phyloP scores from a whole-genome alignment of 2,113 vertebrate species.

The Petrocephalus zakoni region DNA sequence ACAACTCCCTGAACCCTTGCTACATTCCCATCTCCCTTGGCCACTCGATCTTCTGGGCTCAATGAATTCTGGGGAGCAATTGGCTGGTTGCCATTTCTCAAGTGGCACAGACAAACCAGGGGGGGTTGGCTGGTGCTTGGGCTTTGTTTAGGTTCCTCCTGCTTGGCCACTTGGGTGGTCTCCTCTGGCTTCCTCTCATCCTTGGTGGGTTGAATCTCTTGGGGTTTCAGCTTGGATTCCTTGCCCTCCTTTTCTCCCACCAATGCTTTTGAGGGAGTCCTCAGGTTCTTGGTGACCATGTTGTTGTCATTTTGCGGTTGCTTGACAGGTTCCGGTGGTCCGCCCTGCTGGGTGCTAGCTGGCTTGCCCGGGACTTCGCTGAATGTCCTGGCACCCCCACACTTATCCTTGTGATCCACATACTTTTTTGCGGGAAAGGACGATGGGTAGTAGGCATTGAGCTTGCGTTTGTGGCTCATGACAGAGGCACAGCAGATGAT shows the following conservation, averaged over 20 bases:
- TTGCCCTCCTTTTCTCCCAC: conserved; percentile 56
- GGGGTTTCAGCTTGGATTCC: conserved; percentile 42
- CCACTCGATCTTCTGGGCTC: not conserved
- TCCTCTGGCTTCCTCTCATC: conserved; percentile 32
- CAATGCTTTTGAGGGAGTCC: conserved; percentile 57
- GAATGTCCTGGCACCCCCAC: conserved; percentile 50
- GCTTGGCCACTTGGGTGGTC: conserved; percentile 24
- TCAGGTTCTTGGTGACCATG: conserved; percentile 73
- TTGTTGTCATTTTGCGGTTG: conserved; percentile 73
- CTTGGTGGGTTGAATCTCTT: not conserved
- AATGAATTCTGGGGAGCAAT: not conserved
- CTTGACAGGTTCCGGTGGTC: conserved; percentile 60
- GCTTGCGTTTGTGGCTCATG: conserved; percentile 84
- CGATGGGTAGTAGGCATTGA: conserved; percentile 80
- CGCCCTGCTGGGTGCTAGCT: conserved; percentile 28
- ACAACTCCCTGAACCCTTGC: conserved; percentile 22
- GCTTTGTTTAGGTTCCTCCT: conserved; percentile 46
- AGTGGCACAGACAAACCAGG: conserved; percentile 60
- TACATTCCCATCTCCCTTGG: not conserved
- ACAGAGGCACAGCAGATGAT: conserved; percentile 81
- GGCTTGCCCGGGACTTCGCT: conserved; percentile 64
- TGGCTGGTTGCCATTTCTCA: conserved; percentile 49
- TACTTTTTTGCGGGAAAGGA: conserved; percentile 77
- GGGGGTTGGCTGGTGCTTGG: conserved; percentile 41
- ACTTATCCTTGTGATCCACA: conserved; percentile 59